Evolutionary conservation across 2,113 vertebrate species (phyloP), one percentile per base, ranked within the genome.

Genomic region (Rana temporaria): DNA sequence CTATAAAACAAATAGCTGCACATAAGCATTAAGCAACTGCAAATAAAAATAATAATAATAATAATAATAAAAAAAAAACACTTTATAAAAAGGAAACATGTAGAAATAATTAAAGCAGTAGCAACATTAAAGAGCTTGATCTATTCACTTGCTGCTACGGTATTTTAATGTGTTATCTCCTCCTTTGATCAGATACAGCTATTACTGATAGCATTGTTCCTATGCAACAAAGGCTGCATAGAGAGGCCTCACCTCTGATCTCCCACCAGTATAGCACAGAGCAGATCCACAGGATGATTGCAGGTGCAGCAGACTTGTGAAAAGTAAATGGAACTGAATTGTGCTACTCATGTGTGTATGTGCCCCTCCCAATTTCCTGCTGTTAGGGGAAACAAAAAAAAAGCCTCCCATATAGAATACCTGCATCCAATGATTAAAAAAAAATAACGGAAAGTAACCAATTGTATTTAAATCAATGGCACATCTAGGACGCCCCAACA

Each of bases 221-320:
- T 42, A 9, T 42, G 38, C 6, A 66, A n/a, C n/a, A 2, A 30
- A 30, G 26, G 26, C 26, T 30, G 26, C 26, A 17, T 26, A 32
- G 17, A 38, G 20, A 30, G 52, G 19, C 19, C 80, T 82, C 80
- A 82, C 70, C 80, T 82, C n/a, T 65, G 69, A 72, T 14, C 59
- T 20, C 42, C 57, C 68, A 55, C 18, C 19, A 42, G 26, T 15
- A 59, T 56, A 26, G 20, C 15, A n/a, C 24, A 65, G 56, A 63
- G 42, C 70, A 75, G 80, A 63, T 74, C 70, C 80, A 57, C 19
- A 75, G 59, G 70, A 56, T 57, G 69, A 57, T 38, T 32, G n/a
- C 69, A 55, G 52, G 59, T 66, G 62, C 70, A 65, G 71, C 34
- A 53, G 48, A 69, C 19, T 20, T 52, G 57, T 20, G 42, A 59